A percentile compares a stretch with the other conserved stretches of the same genome.
Conservation (phyloP, 2,113 vertebrate genomes). For the Xyrauchen texanus region DNA sequence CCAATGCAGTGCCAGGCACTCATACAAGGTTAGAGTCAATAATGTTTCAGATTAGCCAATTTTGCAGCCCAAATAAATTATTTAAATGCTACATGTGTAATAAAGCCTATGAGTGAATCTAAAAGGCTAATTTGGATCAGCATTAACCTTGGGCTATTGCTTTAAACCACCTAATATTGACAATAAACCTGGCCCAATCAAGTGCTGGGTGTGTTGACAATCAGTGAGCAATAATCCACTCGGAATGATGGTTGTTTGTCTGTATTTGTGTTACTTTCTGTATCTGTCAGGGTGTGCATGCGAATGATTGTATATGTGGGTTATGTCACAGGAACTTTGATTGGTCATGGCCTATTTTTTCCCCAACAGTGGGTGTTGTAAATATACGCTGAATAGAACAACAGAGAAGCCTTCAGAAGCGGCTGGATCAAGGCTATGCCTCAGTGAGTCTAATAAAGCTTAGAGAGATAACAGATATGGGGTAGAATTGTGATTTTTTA, state of each 20-base stretch:
- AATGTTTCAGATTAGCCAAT: background rate
- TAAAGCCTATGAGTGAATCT: constrained; percentile 4
- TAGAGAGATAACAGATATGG: constrained; percentile 25
- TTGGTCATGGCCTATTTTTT: constrained; percentile 25
- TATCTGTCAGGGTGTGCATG: background rate
- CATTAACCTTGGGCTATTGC: background rate
- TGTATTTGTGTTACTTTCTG: background rate
- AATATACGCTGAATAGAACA: constrained; percentile 3
- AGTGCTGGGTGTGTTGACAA: background rate
- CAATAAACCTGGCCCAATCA: background rate
- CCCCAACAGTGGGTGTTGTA: background rate
- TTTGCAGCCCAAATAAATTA: background rate
- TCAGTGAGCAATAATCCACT: background rate
- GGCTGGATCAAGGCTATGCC: constrained; percentile 16
- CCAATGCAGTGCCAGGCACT: background rate
- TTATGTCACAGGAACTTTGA: constrained; percentile 20
- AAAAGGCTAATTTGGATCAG: background rate
- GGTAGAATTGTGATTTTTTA: too few species aligned
- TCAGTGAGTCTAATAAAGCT: constrained; percentile 27
- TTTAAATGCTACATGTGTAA: constrained; percentile 12
- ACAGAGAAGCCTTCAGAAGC: background rate
- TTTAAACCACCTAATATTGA: background rate
- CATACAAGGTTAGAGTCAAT: constrained; percentile 6
- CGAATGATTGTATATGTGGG: background rate
- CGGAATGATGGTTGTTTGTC: background rate